Percentiles rank a stretch among this genome's conserved stretches.
Conservation (phyloP, 2,888 invertebrate species). For the Nymphalis polychloros region DNA sequence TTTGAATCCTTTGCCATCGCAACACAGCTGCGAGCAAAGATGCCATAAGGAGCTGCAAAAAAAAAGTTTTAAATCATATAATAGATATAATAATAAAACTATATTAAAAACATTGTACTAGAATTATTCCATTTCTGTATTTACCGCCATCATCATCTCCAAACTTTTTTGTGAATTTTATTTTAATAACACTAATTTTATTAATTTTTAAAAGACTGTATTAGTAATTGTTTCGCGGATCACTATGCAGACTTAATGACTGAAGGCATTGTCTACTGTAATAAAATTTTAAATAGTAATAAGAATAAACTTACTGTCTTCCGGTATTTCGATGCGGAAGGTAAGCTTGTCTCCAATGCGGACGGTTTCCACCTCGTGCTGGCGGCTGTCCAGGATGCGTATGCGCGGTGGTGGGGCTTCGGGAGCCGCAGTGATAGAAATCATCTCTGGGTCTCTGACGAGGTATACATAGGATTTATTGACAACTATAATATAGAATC, state of each 20-base stretch:
- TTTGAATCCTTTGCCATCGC: conserved; percentile 98
- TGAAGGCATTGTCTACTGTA: not conserved
- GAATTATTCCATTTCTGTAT: too few relatives aligned
- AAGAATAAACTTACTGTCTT: conserved; percentile 89
- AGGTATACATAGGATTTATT: conserved; percentile 11
- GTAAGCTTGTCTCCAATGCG: conserved; percentile 96
- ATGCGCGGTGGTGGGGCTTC: conserved; percentile 97
- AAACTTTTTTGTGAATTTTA: too few relatives aligned
- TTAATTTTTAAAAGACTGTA: too few relatives aligned
- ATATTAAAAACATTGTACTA: too few relatives aligned
- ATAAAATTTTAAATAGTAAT: conserved; percentile 6
- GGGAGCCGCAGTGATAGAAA: conserved; percentile 96
- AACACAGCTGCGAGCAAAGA: conserved; percentile 96
- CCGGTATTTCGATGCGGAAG: conserved; percentile 97
- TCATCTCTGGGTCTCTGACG: conserved; percentile 95
- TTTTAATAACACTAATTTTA: too few relatives aligned
- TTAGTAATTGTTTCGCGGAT: not conserved
- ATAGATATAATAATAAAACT: not conserved
- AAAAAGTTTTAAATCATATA: not conserved
- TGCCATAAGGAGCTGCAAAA: conserved; percentile 94
- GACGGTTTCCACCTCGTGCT: conserved; percentile 95
- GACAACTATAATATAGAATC: not conserved
- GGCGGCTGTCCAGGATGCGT: conserved; percentile 92
- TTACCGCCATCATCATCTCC: too few relatives aligned
- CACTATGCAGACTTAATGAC: not conserved